These are phyloP conservation scores for rat (Rattus norvegicus) DNA, from an alignment of 2,113 vertebrate genomes.

Conservation along the genomic window DNA sequence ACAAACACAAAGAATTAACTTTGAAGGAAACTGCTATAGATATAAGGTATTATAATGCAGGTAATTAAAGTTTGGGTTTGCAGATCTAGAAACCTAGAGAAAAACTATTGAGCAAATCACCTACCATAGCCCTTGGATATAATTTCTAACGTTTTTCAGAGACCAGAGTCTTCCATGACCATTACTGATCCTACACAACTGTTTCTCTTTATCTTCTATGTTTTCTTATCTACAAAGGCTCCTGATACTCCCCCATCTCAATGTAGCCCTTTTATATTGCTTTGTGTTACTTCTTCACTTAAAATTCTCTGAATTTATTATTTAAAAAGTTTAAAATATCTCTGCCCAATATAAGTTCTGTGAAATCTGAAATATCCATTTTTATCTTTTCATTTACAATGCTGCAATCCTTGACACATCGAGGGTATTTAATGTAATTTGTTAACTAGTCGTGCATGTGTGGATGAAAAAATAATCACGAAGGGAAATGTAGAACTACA, in stretches of 20 bases:
- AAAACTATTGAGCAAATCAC: not conserved
- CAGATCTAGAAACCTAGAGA: not conserved
- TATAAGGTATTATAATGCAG: not conserved
- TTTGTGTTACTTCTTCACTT: not conserved
- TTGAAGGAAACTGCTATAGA: not conserved
- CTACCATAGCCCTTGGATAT: not conserved
- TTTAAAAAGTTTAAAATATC: not conserved
- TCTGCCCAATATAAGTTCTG: not conserved
- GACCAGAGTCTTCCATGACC: not conserved
- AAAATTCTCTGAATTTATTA: not conserved
- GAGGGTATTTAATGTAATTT: not conserved
- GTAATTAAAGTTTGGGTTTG: not conserved
- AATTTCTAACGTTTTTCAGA: not conserved
- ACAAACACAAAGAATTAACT: not conserved
- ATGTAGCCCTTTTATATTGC: not conserved
- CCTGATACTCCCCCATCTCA: not conserved
- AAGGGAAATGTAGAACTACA: conserved; percentile 3
- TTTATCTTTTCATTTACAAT: conserved; percentile 25
- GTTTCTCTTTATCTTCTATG: not conserved
- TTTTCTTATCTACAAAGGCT: not conserved
- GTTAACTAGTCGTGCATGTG: not conserved
- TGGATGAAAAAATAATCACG: not conserved
- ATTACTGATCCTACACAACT: not conserved
- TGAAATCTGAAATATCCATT: not conserved
- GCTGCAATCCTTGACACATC: not conserved